Evolutionary conservation across 2,113 vertebrate genomes (phyloP), one percentile per base, ranked within the genome.

Genomic region (Sisor rabdophorus): DNA sequence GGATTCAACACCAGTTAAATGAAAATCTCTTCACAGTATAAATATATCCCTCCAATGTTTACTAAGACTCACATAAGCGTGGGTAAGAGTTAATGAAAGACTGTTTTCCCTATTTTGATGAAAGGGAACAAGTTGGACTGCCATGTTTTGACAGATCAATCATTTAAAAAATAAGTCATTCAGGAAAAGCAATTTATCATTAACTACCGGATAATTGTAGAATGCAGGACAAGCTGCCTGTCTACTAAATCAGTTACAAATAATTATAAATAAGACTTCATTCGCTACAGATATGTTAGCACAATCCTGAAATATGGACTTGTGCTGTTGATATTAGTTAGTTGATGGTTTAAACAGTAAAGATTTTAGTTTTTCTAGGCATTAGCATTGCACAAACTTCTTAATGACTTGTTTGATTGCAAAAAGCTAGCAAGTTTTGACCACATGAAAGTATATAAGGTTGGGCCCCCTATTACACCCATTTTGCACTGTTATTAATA

Each of bases 21-120:
- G 28, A 75, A 56, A 64, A 69, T 69, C 73, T 69, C 53, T 71
- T 44, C 56, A 26, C 53, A 54, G 28, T 79, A 40, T 54, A 74
- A 79, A 71, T 59, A 70, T 68, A 70, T 68, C n/a, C 24, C 59
- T 72, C 63, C 63, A 59, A 55, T 75, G 22, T 81, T 80, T 64
- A 70, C 28, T 59, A 76, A 69, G 52, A 60, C 28, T 54, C 20
- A 11, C 48, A 48, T 79, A 32, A 58, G 75, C 71, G 72, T 61
- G 61, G 71, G 71, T 76, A 61, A 67, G 40, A 30, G 54, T 69
- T 75, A 82, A 84, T 77, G 56, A 82, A 74, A 78, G 59, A 24
- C 65, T 52, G 17, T 69, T 80, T 81, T 52, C 70, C 58, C 81
- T 32, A 71, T 78, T 83, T 78, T 71, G 76, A 78, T 71, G 60